phyloP scores from a whole-genome alignment of 2,888 invertebrate genomes.

The Xanthia togata region DNA sequence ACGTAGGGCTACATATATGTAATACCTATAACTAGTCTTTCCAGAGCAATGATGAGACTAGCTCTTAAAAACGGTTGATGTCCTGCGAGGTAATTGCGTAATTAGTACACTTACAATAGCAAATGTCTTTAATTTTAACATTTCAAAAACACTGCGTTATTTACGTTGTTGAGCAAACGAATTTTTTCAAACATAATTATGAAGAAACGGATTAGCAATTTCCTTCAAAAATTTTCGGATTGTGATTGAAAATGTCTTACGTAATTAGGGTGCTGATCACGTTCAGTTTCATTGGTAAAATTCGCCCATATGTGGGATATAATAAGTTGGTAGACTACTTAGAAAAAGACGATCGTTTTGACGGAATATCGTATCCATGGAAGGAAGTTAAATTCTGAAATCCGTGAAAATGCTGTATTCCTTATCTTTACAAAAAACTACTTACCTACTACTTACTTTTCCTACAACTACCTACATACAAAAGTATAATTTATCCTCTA shows the following conservation, averaged over 20 bases:
- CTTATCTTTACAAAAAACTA: background rate
- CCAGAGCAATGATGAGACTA: background rate
- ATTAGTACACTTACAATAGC: background rate
- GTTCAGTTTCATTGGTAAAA: background rate
- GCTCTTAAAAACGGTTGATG: background rate
- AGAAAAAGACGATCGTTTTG: background rate
- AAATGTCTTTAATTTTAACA: background rate
- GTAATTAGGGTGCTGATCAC: background rate
- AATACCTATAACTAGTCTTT: background rate
- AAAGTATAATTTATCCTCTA: conserved; percentile 25
- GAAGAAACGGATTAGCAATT: background rate
- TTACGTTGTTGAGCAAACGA: no score
- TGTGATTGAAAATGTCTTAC: no score
- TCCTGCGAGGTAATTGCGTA: background rate
- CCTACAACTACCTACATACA: background rate
- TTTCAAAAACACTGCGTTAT: no score
- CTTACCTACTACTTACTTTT: background rate
- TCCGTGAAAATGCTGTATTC: background rate
- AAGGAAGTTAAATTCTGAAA: background rate
- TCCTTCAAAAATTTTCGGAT: background rate
- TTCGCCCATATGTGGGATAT: background rate
- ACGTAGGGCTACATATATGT: no score
- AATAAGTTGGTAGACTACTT: background rate
- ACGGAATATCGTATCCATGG: background rate
- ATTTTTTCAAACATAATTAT: no score